Percentiles rank a stretch among this genome's conserved stretches.
These are phyloP conservation scores for Macrosiphum euphorbiae DNA, from an alignment of 2,888 invertebrate species.

Conservation along the genomic window DNA sequence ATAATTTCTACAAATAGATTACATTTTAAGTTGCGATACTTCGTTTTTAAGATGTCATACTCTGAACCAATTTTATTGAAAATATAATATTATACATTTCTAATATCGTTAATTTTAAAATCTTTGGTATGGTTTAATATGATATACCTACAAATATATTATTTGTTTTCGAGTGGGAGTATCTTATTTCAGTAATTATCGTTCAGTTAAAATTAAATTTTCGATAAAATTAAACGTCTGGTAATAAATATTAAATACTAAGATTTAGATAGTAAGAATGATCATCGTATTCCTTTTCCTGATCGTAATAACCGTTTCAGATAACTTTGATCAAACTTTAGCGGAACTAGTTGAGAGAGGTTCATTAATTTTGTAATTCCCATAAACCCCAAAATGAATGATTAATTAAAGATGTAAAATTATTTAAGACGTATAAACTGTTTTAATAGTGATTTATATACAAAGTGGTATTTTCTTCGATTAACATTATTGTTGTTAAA, in stretches of 20 bases:
- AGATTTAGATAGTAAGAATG: constrained; percentile 8
- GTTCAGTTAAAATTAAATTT: neutral
- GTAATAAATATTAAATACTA: neutral
- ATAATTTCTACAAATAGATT: neutral
- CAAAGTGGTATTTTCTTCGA: neutral
- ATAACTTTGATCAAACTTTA: constrained; percentile 45
- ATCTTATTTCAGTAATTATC: neutral
- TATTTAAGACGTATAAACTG: constrained; percentile 35
- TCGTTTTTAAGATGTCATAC: neutral
- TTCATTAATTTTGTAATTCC: constrained; percentile 48
- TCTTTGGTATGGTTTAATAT: neutral
- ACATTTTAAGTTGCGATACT: neutral
- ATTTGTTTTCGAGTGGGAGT: neutral
- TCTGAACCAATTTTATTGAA: neutral
- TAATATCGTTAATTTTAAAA: neutral
- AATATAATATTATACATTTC: neutral
- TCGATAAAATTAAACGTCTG: neutral
- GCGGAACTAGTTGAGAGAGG: neutral
- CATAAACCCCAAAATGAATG: constrained; percentile 21
- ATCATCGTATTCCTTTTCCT: constrained; percentile 16
- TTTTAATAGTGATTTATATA: constrained; percentile 16
- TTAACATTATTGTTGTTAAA: neutral
- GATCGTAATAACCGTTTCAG: constrained; percentile 36
- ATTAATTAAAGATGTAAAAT: constrained; percentile 46
- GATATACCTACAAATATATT: neutral